A percentile compares a stretch with the other conserved stretches of the same genome.
phyloP scores from a whole-genome alignment of 2,797 vertebrate species.

The Pangasius sanitwongsei region DNA sequence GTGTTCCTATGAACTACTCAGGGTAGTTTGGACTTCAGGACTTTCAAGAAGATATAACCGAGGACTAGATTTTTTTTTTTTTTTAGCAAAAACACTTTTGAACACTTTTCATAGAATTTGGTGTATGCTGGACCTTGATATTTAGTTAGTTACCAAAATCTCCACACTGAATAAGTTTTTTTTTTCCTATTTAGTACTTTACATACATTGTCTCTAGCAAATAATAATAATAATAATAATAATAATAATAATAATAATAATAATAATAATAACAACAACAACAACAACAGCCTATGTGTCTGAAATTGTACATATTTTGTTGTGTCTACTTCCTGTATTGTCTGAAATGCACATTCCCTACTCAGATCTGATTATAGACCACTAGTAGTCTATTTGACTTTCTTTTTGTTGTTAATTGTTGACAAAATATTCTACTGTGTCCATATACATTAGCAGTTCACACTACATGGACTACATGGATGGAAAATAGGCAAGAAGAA shows the following conservation, averaged over 20 bases:
- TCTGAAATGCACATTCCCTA: neutral
- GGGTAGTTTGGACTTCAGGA: neutral
- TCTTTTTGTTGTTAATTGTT: neutral
- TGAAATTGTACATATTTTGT: neutral
- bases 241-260: no score
- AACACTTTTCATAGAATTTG: neutral
- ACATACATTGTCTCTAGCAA: neutral
- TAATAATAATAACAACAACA: no score
- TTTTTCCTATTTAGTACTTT: neutral
- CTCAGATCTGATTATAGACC: neutral
- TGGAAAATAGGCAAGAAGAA: neutral
- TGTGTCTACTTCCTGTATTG: neutral
- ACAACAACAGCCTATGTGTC: neutral
- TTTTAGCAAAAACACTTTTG: neutral
- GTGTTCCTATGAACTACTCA: no score
- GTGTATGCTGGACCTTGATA: neutral
- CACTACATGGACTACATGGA: neutral
- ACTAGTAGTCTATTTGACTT: neutral
- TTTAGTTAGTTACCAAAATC: neutral
- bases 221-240: neutral
- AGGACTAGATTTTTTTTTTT: neutral
- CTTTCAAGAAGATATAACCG: neutral
- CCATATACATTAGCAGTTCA: neutral
- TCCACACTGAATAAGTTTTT: neutral
- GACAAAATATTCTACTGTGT: neutral